Evolutionary conservation across 2,797 vertebrate genomes (phyloP).

Genomic region (Chloroceryle inda): DNA sequence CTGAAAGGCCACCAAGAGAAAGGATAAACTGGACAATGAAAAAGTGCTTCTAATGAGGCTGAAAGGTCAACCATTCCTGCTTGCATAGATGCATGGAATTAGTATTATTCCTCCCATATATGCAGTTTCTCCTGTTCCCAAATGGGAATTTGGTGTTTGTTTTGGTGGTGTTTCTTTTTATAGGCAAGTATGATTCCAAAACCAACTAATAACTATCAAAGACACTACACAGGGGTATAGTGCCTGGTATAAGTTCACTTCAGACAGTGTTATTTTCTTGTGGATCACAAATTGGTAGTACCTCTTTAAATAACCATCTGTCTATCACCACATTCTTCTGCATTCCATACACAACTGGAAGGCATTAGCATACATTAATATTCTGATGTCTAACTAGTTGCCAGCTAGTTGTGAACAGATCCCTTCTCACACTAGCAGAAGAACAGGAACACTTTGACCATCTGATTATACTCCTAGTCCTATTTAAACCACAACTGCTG

Average conservation of each 20-base stretch:
- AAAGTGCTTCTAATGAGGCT: not conserved
- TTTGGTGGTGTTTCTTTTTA: not conserved
- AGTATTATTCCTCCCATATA: not conserved
- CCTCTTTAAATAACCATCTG: constrained; percentile 6
- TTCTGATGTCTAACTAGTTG: constrained; percentile 5
- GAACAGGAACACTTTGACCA: not conserved
- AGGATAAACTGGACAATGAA: constrained; percentile 8
- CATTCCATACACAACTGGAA: not conserved
- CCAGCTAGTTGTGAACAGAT: not conserved
- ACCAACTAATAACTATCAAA: not conserved
- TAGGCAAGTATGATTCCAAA: not conserved
- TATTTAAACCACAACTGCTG: not conserved
- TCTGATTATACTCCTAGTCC: not conserved
- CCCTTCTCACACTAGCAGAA: not conserved
- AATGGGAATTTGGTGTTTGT: not conserved
- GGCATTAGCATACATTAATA: not conserved
- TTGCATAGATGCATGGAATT: not conserved
- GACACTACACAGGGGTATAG: not conserved
- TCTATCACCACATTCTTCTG: not conserved
- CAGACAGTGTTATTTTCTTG: not conserved
- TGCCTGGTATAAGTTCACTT: not conserved
- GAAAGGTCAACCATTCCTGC: not conserved
- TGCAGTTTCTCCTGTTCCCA: not conserved
- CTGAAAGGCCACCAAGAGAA: constrained; percentile 75
- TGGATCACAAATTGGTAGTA: not conserved